Percentiles rank a stretch among this genome's conserved stretches.
These are phyloP conservation scores for Agrochola macilenta DNA, from an alignment of 2,888 invertebrate genomes.

Conservation along the genomic window DNA sequence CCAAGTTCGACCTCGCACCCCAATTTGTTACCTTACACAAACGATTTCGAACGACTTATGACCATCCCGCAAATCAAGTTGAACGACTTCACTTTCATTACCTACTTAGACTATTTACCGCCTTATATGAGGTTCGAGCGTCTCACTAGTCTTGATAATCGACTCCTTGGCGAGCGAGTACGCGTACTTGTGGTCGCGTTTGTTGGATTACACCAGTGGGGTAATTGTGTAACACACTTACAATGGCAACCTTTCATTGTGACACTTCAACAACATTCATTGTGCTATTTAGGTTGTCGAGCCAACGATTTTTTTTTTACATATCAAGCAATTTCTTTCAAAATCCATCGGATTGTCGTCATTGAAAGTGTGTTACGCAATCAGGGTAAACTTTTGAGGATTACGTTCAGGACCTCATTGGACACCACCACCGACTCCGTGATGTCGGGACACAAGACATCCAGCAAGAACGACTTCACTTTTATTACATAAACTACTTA, in stretches of 20 bases:
- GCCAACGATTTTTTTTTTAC: too few species aligned
- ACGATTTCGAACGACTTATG: not conserved
- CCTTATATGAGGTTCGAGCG: slow-evolving; percentile 95
- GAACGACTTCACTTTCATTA: too few species aligned
- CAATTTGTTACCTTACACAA: not conserved
- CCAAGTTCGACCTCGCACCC: not conserved
- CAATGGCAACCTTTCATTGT: too few species aligned
- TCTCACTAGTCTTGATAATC: slow-evolving; percentile 97
- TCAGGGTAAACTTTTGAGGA: slow-evolving; percentile 92
- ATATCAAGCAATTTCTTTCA: too few species aligned
- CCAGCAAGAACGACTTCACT: too few species aligned
- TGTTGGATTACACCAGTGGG: slow-evolving; percentile 92
- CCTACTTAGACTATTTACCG: too few species aligned
- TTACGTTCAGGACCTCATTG: slow-evolving; percentile 97
- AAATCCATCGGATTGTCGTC: too few species aligned
- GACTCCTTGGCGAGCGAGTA: slow-evolving; percentile 97
- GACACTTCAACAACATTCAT: too few species aligned
- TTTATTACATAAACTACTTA: too few species aligned
- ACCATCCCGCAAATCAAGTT: not conserved
- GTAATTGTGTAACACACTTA: too few species aligned
- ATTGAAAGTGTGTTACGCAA: too few species aligned
- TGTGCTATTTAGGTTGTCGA: too few species aligned
- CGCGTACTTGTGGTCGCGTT: slow-evolving; percentile 96
- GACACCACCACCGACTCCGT: slow-evolving; percentile 98
- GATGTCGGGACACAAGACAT: slow-evolving; percentile 96